Base-by-base conservation (phyloP, 2,797 vertebrate genomes). In the Sandelia bainsii region DNA sequence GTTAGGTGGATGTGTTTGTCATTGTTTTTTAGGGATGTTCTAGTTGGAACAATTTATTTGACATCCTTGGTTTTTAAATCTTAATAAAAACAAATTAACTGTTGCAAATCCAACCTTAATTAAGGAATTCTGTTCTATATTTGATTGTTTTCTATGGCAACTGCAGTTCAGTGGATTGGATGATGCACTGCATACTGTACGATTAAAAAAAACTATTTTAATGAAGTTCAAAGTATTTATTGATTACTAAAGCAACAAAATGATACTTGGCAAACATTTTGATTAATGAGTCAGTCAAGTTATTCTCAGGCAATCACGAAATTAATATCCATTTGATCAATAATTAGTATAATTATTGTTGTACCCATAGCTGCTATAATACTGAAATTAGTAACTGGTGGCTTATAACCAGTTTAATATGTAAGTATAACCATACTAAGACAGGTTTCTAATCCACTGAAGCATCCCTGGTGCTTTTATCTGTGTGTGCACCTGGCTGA, bases 1-100 rank as follows among this genome's bases (percentile, higher is more conserved):
- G 87, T 89, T 73, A 57, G 82, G 75, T 87, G 87, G 60, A 58
- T 73, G 51, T 80, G 62, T 73, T 59, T 84, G 86, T 87, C 62
- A 39, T 82, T 80, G 34, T 82, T 68, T 65, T 59, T 66, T 48
- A 59, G 77, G 76, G 79, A 88, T 80, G 65, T 65, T 91, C 53
- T 85, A 82, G 75, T 61, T 67, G 48, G 29, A 62, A 61, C 51
- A 8, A 17, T 45, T 48, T 23, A 37, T 32, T 34, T 9, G n/a
- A 37, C 20, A n/a, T 25, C 29, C 19, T 34, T 14, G 14, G 16
- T 39, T 58, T 68, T 3, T n/a, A 17, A 39, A 42, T 32, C 6
- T 32, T 39, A 17, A 27, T 45, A 19, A 19, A 44, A 45, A 42
- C 5, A 42, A 50, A 27, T 69, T 20, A 39, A 1, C 45, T 3